Evolutionary conservation across 2,888 invertebrate species (phyloP).

Genomic region (Homarus gammarus): DNA sequence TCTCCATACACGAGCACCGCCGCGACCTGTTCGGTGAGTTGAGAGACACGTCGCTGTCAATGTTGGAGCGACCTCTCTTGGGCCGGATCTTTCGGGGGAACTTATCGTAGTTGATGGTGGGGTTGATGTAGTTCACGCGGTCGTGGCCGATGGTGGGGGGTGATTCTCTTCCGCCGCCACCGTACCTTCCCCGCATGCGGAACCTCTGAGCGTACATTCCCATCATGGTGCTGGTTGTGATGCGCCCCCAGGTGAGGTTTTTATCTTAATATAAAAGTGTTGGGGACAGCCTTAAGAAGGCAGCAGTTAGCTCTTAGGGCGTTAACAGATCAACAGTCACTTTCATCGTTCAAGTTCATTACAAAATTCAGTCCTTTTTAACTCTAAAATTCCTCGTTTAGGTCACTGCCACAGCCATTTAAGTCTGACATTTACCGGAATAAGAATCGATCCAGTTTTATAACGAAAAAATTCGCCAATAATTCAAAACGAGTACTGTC

Average conservation of each 20-base stretch:
- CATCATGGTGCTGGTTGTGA: slow-evolving; percentile 66
- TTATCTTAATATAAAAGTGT: not conserved
- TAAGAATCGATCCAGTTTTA: no score
- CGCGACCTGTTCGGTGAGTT: slow-evolving; percentile 41
- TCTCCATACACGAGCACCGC: slow-evolving; percentile 64
- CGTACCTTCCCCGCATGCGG: slow-evolving; percentile 42
- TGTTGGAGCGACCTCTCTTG: slow-evolving; percentile 5
- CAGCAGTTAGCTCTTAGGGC: no score
- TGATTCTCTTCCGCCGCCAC: slow-evolving; percentile 46
- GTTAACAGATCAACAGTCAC: not conserved
- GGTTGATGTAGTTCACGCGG: slow-evolving; percentile 77
- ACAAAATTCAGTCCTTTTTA: no score
- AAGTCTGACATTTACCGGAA: no score
- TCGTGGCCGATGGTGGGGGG: slow-evolving; percentile 81
- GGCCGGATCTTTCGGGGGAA: slow-evolving; percentile 77
- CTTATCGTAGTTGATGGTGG: slow-evolving; percentile 77
- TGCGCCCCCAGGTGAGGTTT: slow-evolving; percentile 2
- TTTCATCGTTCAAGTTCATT: no score
- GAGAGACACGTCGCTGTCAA: slow-evolving; percentile 43
- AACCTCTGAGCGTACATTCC: slow-evolving; percentile 72
- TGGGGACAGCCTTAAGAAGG: no score
- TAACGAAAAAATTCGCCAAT: no score
- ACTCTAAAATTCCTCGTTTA: no score
- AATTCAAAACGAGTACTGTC: no score
- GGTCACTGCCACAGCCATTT: no score